A percentile compares a stretch with the other conserved stretches of the same genome.
phyloP scores from a whole-genome alignment of 2,797 vertebrate species.

The Eulemur albifrons region DNA sequence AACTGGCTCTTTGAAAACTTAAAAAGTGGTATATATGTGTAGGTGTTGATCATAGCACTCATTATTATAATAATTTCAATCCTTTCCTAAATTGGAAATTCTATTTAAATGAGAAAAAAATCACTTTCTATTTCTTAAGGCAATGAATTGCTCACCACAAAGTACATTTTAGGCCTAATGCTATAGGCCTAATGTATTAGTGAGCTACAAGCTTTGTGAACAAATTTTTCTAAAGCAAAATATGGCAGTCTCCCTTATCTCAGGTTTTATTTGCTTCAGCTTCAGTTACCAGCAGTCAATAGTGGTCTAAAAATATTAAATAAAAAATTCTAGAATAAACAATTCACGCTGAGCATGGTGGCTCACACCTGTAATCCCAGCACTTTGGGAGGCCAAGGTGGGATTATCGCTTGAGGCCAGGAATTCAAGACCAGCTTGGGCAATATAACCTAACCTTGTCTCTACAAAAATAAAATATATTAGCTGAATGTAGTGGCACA shows the following conservation, averaged over 20 bases:
- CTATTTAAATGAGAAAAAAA: slow-evolving; percentile 4
- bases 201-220: not conserved
- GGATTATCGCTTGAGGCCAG: not conserved
- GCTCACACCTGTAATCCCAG: not conserved
- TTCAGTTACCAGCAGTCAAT: not conserved
- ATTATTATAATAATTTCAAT: not conserved
- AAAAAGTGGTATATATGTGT: not conserved
- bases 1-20: not conserved
- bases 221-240: not conserved
- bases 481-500: not conserved
- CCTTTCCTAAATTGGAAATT: slow-evolving; percentile 7
- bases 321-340: not conserved
- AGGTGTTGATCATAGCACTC: not conserved
- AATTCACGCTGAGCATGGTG: not conserved
- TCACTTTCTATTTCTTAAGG: not conserved
- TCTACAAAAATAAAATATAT: not conserved
- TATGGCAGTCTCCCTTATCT: not conserved
- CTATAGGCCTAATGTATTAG: not conserved
- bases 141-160: slow-evolving; percentile 1
- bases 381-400: not conserved
- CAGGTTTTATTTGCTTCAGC: not conserved
- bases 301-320: not conserved
- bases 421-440: not conserved
- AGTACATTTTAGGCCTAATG: not conserved
- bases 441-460: not conserved